Evolutionary conservation across 2,888 invertebrate species (phyloP).

Genomic region (Leuctra nigra): DNA sequence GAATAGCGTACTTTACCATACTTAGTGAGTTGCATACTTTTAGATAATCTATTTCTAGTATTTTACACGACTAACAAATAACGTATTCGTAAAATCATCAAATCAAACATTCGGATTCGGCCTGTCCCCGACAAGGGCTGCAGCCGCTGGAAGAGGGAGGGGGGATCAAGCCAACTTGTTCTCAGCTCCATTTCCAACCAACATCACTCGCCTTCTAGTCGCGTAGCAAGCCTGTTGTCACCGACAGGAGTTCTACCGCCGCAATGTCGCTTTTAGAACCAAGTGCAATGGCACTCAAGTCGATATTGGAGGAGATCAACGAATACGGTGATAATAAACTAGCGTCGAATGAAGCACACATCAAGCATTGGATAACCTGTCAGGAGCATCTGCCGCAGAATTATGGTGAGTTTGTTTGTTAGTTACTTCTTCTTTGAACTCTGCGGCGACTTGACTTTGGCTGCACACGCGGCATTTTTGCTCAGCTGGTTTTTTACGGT

Average conservation of each 20-base stretch:
- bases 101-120: too few species aligned
- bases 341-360: not conserved
- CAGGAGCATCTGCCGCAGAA: slow-evolving; percentile 12
- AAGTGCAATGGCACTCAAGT: not conserved
- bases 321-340: slow-evolving; percentile 10
- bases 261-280: slow-evolving; percentile 3
- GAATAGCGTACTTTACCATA: too few species aligned
- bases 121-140: too few species aligned
- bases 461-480: too few species aligned
- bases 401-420: not conserved
- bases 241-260: not conserved
- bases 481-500: too few species aligned
- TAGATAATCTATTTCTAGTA: too few species aligned
- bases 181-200: not conserved
- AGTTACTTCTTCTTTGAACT: too few species aligned
- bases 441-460: too few species aligned
- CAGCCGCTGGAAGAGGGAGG: not conserved
- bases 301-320: slow-evolving; percentile 4
- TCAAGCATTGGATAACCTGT: slow-evolving; percentile 1
- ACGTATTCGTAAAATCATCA: too few species aligned
- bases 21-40: too few species aligned
- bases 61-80: too few species aligned
- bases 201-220: not conserved
- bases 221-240: slow-evolving; percentile 2
- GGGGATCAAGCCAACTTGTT: not conserved